These are phyloP conservation scores for Isoperla grammatica DNA, from an alignment of 2,888 invertebrate genomes.

Conservation along the genomic window DNA sequence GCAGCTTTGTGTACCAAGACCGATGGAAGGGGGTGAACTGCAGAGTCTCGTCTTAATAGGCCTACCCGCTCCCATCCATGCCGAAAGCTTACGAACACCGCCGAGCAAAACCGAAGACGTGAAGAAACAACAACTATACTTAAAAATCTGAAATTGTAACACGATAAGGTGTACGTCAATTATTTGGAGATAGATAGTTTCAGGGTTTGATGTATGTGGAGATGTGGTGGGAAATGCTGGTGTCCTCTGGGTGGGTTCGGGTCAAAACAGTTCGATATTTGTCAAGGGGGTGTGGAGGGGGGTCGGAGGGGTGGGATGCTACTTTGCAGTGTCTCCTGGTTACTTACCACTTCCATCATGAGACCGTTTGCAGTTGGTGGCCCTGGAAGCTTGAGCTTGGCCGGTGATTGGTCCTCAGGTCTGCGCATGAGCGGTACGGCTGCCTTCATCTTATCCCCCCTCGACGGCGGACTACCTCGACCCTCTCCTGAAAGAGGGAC, in stretches of 20 bases:
- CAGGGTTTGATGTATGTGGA: constrained; percentile 6
- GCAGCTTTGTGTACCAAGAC: neutral
- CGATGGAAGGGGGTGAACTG: constrained; percentile 17
- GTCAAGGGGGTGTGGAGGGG: constrained; percentile 2
- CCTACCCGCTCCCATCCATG: constrained; percentile 2
- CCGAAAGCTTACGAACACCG: neutral
- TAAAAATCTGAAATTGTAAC: no score
- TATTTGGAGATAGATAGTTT: no score
- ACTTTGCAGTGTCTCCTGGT: constrained; percentile 23
- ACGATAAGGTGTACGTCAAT: no score
- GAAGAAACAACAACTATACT: constrained; percentile 9
- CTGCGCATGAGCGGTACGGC: constrained; percentile 25
- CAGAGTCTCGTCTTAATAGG: neutral
- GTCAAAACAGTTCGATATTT: no score
- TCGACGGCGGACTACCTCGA: constrained; percentile 23
- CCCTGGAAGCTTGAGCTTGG: constrained; percentile 26
- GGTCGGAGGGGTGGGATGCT: constrained; percentile 20
- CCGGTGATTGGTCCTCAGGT: constrained; percentile 25
- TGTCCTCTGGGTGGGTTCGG: constrained; percentile 10
- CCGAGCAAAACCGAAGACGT: constrained; percentile 12
- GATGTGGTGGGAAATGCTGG: constrained; percentile 10
- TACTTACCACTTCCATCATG: constrained; percentile 31
- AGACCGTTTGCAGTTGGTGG: constrained; percentile 26
- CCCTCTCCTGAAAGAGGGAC: constrained; percentile 23
- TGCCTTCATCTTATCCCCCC: constrained; percentile 27